Evolutionary conservation across 2,888 invertebrate genomes (phyloP), one percentile per base, ranked within the genome.

Genomic region (Torymus auratus): DNA sequence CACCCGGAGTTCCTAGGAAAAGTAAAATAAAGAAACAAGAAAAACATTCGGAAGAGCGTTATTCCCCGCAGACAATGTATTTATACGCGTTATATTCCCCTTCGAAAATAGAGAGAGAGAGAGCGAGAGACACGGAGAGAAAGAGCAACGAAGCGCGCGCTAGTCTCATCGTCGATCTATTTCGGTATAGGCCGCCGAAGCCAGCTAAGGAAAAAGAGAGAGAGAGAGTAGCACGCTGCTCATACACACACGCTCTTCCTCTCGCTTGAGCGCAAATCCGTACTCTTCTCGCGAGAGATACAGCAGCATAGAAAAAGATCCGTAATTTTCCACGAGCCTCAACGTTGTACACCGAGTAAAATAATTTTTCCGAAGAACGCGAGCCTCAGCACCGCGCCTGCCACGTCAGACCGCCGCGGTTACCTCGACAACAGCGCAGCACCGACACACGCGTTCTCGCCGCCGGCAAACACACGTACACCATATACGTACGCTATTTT

Each of bases 271-370:
- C 41, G 41, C 41, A 41, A 7, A 28, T 28, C 5, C 7, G 41
- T 41, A 41, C 41, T 41, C 41, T 1, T 20, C 41, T 7, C 7
- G 7, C 7, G 62, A 50, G 15, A 12, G 56, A 50, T 50, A 60
- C 20, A 55, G 58, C 50, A n/a, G 20, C 55, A 17, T 56, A 17
- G 60, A 77, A 69, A 74, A 67, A 61, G 74, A 72, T 77, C 76
- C 81, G 86, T 86, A 87, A 85, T 85, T 88, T 88, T 88, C 87
- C 86, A 84, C 83, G 70, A 84, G 80, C n/a, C 65, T 41, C 41
- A 7, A 5, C 7, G 5, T 41, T 7, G 7, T 41, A 41, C 41
- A 41, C 41, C 20, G 41, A 41, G 67, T 65, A n/a, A 58, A 72
- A 77, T 73, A 74, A 73, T 67, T 74, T 78, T 78, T 67, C 65